phyloP scores from a whole-genome alignment of 2,797 vertebrate genomes.

The Peromyscus nudipes region DNA sequence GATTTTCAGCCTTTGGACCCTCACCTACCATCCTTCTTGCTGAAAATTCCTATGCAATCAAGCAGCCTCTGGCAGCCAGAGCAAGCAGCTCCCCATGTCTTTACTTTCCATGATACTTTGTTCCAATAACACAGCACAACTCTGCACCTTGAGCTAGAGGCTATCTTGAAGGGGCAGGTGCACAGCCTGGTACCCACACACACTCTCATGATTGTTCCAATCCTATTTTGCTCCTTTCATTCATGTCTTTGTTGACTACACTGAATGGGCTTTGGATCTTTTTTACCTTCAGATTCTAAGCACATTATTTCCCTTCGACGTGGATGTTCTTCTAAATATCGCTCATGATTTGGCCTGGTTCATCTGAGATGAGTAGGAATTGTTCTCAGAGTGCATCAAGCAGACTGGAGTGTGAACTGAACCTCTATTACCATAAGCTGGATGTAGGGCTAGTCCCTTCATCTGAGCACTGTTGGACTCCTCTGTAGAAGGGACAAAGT shows the following conservation, averaged over 20 bases:
- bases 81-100: not conserved
- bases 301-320: not conserved
- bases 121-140: not conserved
- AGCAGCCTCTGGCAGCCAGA: not conserved
- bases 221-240: not conserved
- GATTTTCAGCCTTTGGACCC: not conserved
- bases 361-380: not conserved
- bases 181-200: no score
- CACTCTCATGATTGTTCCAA: not conserved
- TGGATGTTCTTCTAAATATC: not conserved
- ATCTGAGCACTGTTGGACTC: not conserved
- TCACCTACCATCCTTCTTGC: not conserved
- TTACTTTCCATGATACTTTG: not conserved
- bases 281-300: slow-evolving; percentile 52
- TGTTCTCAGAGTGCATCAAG: not conserved
- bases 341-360: not conserved
- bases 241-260: not conserved
- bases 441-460: not conserved
- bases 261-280: not conserved
- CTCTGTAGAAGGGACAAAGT: not conserved
- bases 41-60: not conserved
- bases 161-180: not conserved
- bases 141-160: not conserved
- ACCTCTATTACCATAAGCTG: not conserved
- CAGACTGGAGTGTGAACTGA: not conserved